Evolutionary conservation across 2,888 invertebrate genomes (phyloP).

Genomic region (Anagyrus pseudococci): DNA sequence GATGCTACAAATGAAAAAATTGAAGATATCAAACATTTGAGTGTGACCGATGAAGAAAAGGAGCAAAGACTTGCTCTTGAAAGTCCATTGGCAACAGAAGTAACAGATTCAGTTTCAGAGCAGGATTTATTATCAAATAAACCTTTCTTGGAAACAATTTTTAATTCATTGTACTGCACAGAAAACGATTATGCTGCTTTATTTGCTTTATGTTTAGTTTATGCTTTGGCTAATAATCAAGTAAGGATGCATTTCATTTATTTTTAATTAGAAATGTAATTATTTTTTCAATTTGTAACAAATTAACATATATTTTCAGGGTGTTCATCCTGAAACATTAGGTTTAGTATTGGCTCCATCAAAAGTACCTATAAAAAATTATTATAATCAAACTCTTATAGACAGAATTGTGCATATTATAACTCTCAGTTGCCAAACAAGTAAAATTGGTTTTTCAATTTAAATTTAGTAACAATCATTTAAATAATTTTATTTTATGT

Average conservation of each 20-base stretch:
- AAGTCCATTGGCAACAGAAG: constrained; percentile 44
- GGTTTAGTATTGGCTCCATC: constrained; percentile 77
- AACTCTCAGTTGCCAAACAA: constrained; percentile 83
- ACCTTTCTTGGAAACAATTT: constrained; percentile 88
- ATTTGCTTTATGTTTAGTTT: constrained; percentile 88
- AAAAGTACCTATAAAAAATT: constrained; percentile 65
- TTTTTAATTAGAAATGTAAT: constrained; percentile 1
- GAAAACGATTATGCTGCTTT: constrained; percentile 96
- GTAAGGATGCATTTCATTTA: constrained; percentile 63
- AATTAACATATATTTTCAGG: constrained; percentile 61
- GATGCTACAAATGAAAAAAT: constrained; percentile 39
- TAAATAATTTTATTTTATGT: not conserved
- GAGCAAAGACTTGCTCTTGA: constrained; percentile 66
- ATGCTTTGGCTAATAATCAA: constrained; percentile 93
- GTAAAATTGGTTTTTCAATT: constrained; percentile 64
- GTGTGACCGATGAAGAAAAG: constrained; percentile 95
- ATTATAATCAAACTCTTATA: constrained; percentile 83
- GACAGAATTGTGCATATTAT: constrained; percentile 86
- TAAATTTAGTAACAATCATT: not conserved
- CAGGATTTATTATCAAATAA: constrained; percentile 66
- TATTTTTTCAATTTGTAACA: not conserved
- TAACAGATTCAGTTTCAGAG: constrained; percentile 22
- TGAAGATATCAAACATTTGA: constrained; percentile 65
- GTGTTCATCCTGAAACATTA: constrained; percentile 81
- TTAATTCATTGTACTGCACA: constrained; percentile 84